Evolutionary conservation across 2,888 invertebrate species (phyloP).

Genomic region (Scaptomyza cyrtandrae): DNA sequence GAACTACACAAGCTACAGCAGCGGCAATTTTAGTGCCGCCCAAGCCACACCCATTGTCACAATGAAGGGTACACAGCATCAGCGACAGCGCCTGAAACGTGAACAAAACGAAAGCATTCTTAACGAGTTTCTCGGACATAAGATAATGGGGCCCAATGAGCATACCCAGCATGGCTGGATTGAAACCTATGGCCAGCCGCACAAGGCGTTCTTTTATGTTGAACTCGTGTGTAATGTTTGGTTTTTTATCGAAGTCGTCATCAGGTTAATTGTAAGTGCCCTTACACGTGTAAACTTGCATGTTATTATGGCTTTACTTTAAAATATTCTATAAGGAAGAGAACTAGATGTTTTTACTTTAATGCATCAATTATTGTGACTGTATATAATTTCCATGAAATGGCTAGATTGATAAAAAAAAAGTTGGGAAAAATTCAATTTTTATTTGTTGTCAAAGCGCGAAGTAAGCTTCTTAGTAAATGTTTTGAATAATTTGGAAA

Average conservation of each 20-base stretch:
- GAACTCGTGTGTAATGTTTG: slow-evolving; percentile 97
- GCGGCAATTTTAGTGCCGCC: slow-evolving; percentile 73
- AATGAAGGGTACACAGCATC: slow-evolving; percentile 63
- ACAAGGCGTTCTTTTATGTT: slow-evolving; percentile 94
- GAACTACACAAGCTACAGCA: slow-evolving; percentile 76
- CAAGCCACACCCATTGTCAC: slow-evolving; percentile 75
- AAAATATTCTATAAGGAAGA: neutral
- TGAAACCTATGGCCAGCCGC: slow-evolving; percentile 87
- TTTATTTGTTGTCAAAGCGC: too few relatives aligned
- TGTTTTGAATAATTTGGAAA: too few relatives aligned
- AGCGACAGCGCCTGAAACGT: slow-evolving; percentile 77
- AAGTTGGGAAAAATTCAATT: too few relatives aligned
- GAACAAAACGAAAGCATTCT: slow-evolving; percentile 69
- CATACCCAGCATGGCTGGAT: slow-evolving; percentile 84
- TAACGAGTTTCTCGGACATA: slow-evolving; percentile 73
- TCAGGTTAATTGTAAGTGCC: slow-evolving; percentile 92
- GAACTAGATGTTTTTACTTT: too few relatives aligned
- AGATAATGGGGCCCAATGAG: slow-evolving; percentile 67
- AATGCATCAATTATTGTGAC: too few relatives aligned
- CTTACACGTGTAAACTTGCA: neutral
- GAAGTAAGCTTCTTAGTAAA: too few relatives aligned
- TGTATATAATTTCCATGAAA: too few relatives aligned
- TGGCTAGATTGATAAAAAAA: too few relatives aligned
- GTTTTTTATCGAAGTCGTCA: slow-evolving; percentile 97
- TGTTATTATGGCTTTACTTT: neutral